These are phyloP conservation scores for Cladorhizidae sp. DNA, from an alignment of 37 sponge, comb jelly and placozoan species.

Conservation along the genomic window DNA sequence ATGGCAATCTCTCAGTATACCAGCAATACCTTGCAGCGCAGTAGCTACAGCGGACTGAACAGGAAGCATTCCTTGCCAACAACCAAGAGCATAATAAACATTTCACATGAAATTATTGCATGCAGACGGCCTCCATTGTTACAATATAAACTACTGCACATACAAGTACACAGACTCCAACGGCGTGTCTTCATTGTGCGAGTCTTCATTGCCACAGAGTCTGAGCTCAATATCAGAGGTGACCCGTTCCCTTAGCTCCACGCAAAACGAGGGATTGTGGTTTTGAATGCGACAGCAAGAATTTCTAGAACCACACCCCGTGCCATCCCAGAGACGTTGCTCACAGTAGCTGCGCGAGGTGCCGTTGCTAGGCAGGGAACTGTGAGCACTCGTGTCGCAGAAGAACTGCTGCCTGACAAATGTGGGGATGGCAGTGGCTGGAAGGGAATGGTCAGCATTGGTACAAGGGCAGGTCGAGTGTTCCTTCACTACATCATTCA, in stretches of 20 bases:
- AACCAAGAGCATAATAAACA: too few species aligned
- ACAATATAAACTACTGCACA: conserved; percentile 32
- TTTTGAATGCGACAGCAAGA: conserved; percentile 23
- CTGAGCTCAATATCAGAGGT: conserved; percentile 40
- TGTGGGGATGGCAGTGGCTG: conserved; percentile 9
- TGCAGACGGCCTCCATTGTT: too few species aligned
- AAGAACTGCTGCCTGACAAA: conserved; percentile 40
- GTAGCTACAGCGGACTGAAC: too few species aligned
- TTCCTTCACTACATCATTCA: conserved; percentile 12
- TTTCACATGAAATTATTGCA: too few species aligned
- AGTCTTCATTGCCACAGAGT: conserved; percentile 54
- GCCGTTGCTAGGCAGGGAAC: background rate
- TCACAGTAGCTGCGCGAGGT: background rate
- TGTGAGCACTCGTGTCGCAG: conserved; percentile 40
- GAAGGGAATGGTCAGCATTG: conserved; percentile 1
- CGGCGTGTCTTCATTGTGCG: conserved; percentile 47
- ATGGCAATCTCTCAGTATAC: too few species aligned
- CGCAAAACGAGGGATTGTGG: conserved; percentile 31
- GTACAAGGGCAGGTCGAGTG: conserved; percentile 42
- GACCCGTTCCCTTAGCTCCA: background rate
- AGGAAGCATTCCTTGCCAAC: too few species aligned
- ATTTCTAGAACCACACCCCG: conserved; percentile 41
- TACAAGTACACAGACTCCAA: conserved; percentile 40
- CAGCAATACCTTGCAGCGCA: too few species aligned
- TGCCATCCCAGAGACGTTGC: conserved; percentile 58